Evolutionary conservation across 2,797 vertebrate genomes (phyloP), one percentile per base, ranked within the genome.

Genomic region (Pachyuromys duprasi): DNA sequence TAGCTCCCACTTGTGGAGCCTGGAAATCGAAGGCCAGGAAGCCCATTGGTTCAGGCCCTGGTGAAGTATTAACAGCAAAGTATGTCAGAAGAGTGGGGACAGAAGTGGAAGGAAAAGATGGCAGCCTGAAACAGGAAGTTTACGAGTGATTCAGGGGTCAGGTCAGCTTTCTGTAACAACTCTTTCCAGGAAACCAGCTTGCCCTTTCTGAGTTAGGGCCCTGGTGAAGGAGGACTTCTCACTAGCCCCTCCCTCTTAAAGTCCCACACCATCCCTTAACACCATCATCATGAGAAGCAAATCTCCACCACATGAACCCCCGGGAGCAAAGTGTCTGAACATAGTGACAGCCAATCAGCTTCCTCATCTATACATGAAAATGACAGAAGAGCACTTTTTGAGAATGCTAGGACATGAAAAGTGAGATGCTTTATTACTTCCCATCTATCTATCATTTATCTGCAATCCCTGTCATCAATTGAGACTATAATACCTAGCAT

Each of bases 391-490:
- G 57, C 0, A 0, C 36, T 11, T 63, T 91, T 39, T 74, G 39
- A 91, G 79, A 75, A 13, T 57, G 24, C n/a, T 18, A 15, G 14
- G 5, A 65, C 57, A 49, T 22, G 53, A 20, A 45, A 84, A 87
- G 17, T 11, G 60, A 76, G 78, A 60, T 0, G 1, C 8, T 0
- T 0, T 7, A 26, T 55, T 22, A 45, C 28, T 45, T 45, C 60
- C 28, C 11, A 20, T 8, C 36, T 15, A 70, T 11, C 45, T 8
- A 78, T n/a, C 49, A 2, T 17, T n/a, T 78, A 42, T 63, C 57
- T 17, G 12, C 60, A 33, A 14, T 65, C 26, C 31, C 80, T 63
- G 12, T 18, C 60, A 86, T 15, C 31, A n/a, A 24, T 9, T 86
- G 65, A 70, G 45, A n/a, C 55, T 36, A 70, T 53, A 86, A 17